A percentile compares a stretch with the other conserved stretches of the same genome.
Conservation (phyloP, 2,113 vertebrate species). For the Bungarus multicinctus region DNA sequence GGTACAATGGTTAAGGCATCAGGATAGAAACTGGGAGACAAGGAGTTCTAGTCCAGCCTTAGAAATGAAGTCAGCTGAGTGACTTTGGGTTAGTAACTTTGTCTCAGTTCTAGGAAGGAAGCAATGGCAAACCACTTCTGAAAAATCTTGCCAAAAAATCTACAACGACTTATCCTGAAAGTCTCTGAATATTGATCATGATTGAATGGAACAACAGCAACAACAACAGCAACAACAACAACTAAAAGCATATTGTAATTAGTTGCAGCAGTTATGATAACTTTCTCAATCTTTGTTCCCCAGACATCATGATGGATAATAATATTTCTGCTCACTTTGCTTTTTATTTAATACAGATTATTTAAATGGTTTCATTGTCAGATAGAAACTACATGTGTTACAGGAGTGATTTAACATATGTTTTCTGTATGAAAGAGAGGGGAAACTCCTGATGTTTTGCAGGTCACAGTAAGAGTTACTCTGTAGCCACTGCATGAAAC, state of each 20-base stretch:
- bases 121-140: not conserved
- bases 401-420: not conserved
- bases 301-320: not conserved
- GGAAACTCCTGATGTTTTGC: not conserved
- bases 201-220: not conserved
- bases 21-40: not conserved
- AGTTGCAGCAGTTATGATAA: not conserved
- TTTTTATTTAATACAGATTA: not conserved
- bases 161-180: not conserved
- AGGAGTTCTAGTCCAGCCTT: not conserved
- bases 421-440: not conserved
- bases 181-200: not conserved
- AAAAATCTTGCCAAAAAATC: not conserved
- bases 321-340: not conserved
- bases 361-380: not conserved
- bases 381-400: not conserved
- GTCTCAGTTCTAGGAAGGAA: not conserved
- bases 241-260: not conserved
- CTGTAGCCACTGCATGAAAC: not conserved
- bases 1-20: not conserved
- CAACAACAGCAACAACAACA: too few species aligned
- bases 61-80: not conserved
- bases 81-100: not conserved
- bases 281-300: not conserved
- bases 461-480: not conserved